Conservation (phyloP, 2,797 vertebrate species). For the Lutra lutra region DNA sequence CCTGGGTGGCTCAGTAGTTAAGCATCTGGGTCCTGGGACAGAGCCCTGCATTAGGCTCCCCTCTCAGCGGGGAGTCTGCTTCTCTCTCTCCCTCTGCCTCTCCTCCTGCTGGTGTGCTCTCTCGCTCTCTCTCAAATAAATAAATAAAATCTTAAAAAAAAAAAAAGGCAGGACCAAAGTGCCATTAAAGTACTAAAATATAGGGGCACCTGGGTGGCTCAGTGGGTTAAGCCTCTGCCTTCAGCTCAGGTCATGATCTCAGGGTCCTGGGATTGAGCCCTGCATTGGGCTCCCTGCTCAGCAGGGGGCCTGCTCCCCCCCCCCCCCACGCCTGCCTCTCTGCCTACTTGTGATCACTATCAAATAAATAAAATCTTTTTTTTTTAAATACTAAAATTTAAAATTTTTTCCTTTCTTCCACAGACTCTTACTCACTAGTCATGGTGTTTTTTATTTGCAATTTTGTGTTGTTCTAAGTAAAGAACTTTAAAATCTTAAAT, state of each 20-base stretch:
- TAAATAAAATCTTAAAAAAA: background rate
- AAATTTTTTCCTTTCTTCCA: background rate
- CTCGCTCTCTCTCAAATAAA: background rate
- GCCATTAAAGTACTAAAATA: background rate
- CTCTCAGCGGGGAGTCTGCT: background rate
- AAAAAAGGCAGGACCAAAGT: background rate
- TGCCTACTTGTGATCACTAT: background rate
- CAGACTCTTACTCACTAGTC: background rate
- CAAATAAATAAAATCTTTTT: background rate
- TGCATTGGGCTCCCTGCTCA: background rate
- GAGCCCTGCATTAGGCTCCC: background rate
- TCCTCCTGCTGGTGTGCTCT: background rate
- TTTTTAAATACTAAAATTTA: background rate
- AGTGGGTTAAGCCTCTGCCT: background rate
- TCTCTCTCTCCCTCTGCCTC: background rate
- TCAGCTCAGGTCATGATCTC: background rate
- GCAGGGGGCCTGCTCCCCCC: fast-evolving
- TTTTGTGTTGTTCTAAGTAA: conserved; percentile 14
- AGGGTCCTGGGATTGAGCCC: background rate
- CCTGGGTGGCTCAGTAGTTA: background rate
- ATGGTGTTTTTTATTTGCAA: background rate
- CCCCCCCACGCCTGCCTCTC: background rate
- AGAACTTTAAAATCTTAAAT: background rate
- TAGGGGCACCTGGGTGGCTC: background rate
- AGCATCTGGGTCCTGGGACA: background rate